Conservation (phyloP, 2,113 vertebrate genomes). For the Aviceda subcristata region DNA sequence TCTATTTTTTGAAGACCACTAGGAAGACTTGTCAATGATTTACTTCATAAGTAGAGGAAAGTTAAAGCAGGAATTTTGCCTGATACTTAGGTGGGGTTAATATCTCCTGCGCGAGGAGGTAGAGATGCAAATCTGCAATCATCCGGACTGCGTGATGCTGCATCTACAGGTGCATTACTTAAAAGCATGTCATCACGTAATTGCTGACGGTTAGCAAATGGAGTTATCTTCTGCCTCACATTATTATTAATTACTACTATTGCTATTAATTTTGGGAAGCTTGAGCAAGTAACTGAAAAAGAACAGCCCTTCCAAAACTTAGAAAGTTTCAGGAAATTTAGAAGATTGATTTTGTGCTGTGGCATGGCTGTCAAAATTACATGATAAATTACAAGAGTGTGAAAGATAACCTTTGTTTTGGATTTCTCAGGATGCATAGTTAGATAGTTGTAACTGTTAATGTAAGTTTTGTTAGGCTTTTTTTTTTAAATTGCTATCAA, state of each 20-base stretch:
- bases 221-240: neutral
- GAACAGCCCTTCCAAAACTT: neutral
- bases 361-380: neutral
- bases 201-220: neutral
- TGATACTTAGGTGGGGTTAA: neutral
- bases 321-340: neutral
- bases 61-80: neutral
- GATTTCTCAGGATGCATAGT: neutral
- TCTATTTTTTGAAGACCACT: neutral
- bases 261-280: neutral
- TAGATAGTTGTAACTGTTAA: neutral
- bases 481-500: neutral
- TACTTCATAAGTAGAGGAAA: neutral
- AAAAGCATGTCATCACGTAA: neutral
- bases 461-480: neutral
- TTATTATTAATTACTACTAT: neutral
- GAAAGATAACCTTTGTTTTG: neutral
- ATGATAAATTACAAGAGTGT: neutral
- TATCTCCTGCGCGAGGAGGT: neutral
- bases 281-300: neutral
- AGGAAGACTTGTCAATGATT: neutral
- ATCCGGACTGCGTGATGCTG: too few species aligned
- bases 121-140: neutral
- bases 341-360: neutral
- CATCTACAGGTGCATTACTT: neutral